These are phyloP conservation scores for Andrena marginata DNA, from an alignment of 2,888 invertebrate genomes.

Conservation along the genomic window DNA sequence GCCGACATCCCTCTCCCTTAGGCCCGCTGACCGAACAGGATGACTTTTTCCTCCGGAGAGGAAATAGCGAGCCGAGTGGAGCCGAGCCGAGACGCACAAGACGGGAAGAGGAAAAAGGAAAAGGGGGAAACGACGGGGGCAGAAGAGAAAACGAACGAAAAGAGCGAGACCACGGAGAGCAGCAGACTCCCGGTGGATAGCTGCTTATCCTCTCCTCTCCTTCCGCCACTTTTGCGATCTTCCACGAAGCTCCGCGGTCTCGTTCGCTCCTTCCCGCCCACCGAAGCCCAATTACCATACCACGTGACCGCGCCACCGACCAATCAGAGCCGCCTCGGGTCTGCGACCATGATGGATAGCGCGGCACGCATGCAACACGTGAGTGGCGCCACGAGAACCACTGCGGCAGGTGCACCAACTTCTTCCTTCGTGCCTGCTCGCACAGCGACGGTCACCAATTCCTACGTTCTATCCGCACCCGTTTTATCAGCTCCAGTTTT, in stretches of 20 bases:
- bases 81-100: slow-evolving; percentile 15
- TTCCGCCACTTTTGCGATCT: slow-evolving; percentile 75
- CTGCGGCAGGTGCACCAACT: slow-evolving; percentile 84
- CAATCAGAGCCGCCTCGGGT: slow-evolving; percentile 85
- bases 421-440: slow-evolving; percentile 59
- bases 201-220: slow-evolving; percentile 76
- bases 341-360: slow-evolving; percentile 88
- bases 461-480: neutral
- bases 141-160: slow-evolving; percentile 65
- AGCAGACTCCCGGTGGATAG: slow-evolving; percentile 74
- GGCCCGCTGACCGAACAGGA: slow-evolving; percentile 41
- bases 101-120: slow-evolving; percentile 34
- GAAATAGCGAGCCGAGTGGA: slow-evolving; percentile 10
- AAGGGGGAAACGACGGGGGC: slow-evolving; percentile 55
- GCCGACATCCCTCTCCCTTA: slow-evolving; percentile 53
- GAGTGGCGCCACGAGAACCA: slow-evolving; percentile 82
- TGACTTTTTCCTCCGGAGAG: slow-evolving; percentile 58
- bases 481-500: neutral
- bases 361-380: slow-evolving; percentile 83
- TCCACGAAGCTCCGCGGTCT: slow-evolving; percentile 73
- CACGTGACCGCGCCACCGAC: slow-evolving; percentile 87
- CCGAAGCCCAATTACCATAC: slow-evolving; percentile 87
- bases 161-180: slow-evolving; percentile 68
- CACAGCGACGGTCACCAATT: slow-evolving; percentile 42
- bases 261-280: slow-evolving; percentile 86